Evolutionary conservation across 2,888 invertebrate species (phyloP).

Genomic region (Chaetogeoica ovagalla): DNA sequence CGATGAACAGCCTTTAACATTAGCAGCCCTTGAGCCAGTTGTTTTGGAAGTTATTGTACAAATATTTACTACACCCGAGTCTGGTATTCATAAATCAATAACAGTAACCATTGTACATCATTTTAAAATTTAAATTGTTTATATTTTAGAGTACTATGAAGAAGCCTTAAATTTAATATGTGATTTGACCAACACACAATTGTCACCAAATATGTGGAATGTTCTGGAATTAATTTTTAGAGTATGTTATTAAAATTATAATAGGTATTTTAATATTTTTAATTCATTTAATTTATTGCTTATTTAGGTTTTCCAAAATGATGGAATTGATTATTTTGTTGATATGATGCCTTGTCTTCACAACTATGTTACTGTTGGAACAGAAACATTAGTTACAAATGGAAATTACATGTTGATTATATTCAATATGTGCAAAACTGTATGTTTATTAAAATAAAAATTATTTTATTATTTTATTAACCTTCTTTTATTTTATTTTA

Average conservation of each 20-base stretch:
- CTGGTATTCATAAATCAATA: constrained; percentile 1
- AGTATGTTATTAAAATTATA: constrained; percentile 59
- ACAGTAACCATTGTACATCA: neutral
- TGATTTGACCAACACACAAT: constrained; percentile 83
- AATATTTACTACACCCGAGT: constrained; percentile 56
- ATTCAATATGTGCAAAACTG: constrained; percentile 92
- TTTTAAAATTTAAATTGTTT: neutral
- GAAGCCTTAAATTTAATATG: constrained; percentile 91
- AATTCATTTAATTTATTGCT: constrained; percentile 2
- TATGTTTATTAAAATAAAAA: constrained; percentile 61
- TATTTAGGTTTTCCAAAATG: constrained; percentile 80
- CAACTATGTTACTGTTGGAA: constrained; percentile 96
- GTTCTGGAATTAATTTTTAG: constrained; percentile 85
- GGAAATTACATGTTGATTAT: constrained; percentile 86
- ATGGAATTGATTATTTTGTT: constrained; percentile 92
- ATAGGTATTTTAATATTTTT: neutral
- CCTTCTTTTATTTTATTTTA: no score
- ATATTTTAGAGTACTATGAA: constrained; percentile 85
- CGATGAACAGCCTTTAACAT: constrained; percentile 83
- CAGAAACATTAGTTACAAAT: constrained; percentile 87
- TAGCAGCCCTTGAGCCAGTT: constrained; percentile 86
- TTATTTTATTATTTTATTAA: no score
- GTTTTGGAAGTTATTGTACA: constrained; percentile 70
- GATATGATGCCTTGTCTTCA: constrained; percentile 99
- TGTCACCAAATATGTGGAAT: constrained; percentile 96